Conservation (phyloP, 1,140 invertebrate species). For the Drosophila lacteicornis region DNA sequence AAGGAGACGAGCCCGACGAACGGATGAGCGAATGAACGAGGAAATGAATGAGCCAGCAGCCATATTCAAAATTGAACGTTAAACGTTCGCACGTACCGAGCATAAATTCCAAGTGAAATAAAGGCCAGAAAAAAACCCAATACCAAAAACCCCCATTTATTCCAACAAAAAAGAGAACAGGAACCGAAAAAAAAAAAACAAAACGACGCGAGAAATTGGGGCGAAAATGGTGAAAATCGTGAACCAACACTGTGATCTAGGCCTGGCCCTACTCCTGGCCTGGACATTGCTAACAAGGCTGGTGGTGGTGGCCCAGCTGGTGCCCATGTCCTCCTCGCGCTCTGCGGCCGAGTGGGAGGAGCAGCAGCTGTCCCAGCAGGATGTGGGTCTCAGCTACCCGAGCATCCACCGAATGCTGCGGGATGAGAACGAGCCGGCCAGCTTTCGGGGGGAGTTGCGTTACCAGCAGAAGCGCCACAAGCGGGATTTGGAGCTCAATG, state of each 20-base stretch:
- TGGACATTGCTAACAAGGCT: constrained; percentile 28
- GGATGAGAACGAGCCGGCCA: constrained; percentile 72
- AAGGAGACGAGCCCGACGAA: constrained; percentile 31
- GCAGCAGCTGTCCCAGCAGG: constrained; percentile 46
- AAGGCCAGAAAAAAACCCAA: constrained; percentile 34
- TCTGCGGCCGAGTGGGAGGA: constrained; percentile 48
- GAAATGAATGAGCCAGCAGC: constrained; percentile 73
- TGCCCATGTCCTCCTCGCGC: constrained; percentile 19
- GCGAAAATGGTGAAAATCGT: constrained; percentile 56
- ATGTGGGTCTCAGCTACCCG: constrained; percentile 56
- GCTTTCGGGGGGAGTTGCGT: constrained; percentile 64
- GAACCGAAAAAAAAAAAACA: constrained; percentile 1
- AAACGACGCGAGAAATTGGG: constrained; percentile 16
- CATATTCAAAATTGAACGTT: constrained; percentile 75
- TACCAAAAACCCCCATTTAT: constrained; percentile 17
- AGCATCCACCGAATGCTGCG: constrained; percentile 77
- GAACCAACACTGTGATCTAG: constrained; percentile 56
- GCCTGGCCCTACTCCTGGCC: constrained; percentile 32
- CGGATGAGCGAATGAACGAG: constrained; percentile 46
- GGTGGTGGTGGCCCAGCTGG: constrained; percentile 18
- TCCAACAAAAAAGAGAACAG: constrained; percentile 5
- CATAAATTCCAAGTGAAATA: constrained; percentile 82
- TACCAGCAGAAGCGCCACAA: constrained; percentile 65
- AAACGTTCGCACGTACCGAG: constrained; percentile 75
- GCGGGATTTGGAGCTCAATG: constrained; percentile 44